Evolutionary conservation across 2,797 vertebrate species (phyloP), one percentile per base, ranked within the genome.

Genomic region (Neosilurus hyrtlii): DNA sequence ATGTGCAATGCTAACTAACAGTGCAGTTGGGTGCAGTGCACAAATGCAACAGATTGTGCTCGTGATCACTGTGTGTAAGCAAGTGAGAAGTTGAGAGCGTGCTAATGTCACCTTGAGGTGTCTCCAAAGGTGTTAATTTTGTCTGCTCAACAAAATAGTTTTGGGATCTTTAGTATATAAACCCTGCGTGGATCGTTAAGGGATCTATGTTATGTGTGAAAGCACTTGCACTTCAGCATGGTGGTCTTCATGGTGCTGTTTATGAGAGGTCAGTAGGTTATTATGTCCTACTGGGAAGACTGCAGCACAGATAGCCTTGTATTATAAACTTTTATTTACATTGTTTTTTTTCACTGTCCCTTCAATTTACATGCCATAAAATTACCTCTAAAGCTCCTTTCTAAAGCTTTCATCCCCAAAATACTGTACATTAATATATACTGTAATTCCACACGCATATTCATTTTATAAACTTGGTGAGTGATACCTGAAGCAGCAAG

Each of bases 31-130:
- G 86, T 85, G 89, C 91, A 91, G 90, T 88, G 91, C 90, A 91
- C 88, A 93, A 94, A 94, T 92, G 91, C 91, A 92, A 92, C 92
- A 92, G 92, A 90, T 89, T 89, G 76, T 87, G n/a, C 82, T 89
- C 84, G 56, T 91, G 90, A 92, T 85, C 83, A 89, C 90, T 56
- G 49, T 51, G 43, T 65, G 57, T 54, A 56, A 56, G 35, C 49
- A 59, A 78, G 56, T 43, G 24, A 62, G 68, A 26, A 80, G 51
- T 24, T 62, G 70, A 67, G 35, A 24, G 88, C 84, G 90, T 57
- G 90, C 89, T 92, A 93, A 91, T 93, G 84, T 83, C 62, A 82
- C 66, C 61, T 70, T 49, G 82, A 86, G 78, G 65, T 83, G 80
- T 70, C 56, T 67, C 62, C 59, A 73, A 76, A 68, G 80, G 86